These are phyloP conservation scores for Cirrhinus molitorella DNA, from an alignment of 2,797 vertebrate genomes.

Conservation along the genomic window DNA sequence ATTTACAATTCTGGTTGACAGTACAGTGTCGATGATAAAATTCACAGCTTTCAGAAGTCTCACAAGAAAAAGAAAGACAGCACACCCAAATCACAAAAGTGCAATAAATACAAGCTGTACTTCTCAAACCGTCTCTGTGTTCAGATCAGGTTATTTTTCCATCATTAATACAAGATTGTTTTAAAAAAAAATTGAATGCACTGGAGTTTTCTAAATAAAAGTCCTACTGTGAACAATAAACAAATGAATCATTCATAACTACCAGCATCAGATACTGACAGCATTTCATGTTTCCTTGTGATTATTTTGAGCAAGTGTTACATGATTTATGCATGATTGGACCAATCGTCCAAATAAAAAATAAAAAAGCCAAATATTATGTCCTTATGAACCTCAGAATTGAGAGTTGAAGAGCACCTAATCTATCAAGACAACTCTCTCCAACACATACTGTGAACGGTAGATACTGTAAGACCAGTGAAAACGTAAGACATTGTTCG, in stretches of 20 bases:
- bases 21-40: constrained; percentile 82
- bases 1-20: constrained; percentile 84
- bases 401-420: constrained; percentile 59
- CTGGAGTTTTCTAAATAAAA: constrained; percentile 63
- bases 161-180: constrained; percentile 70
- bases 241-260: constrained; percentile 65
- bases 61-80: constrained; percentile 71
- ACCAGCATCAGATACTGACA: constrained; percentile 66
- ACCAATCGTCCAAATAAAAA: constrained; percentile 32
- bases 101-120: constrained; percentile 83
- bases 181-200: constrained; percentile 64
- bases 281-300: constrained; percentile 58
- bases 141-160: constrained; percentile 64
- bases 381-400: constrained; percentile 45
- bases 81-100: constrained; percentile 83
- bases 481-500: constrained; percentile 55
- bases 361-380: constrained; percentile 25
- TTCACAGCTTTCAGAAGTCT: constrained; percentile 85
- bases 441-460: constrained; percentile 31
- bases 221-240: constrained; percentile 41
- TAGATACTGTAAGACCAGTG: constrained; percentile 32
- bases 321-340: constrained; percentile 62
- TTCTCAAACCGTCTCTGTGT: constrained; percentile 64
- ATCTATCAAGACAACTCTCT: constrained; percentile 55
- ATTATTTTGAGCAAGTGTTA: constrained; percentile 63